A percentile compares a stretch with the other conserved stretches of the same genome.
Evolutionary conservation across 2,888 invertebrate genomes (phyloP).

Genomic region (Carterocephalus palaemon): DNA sequence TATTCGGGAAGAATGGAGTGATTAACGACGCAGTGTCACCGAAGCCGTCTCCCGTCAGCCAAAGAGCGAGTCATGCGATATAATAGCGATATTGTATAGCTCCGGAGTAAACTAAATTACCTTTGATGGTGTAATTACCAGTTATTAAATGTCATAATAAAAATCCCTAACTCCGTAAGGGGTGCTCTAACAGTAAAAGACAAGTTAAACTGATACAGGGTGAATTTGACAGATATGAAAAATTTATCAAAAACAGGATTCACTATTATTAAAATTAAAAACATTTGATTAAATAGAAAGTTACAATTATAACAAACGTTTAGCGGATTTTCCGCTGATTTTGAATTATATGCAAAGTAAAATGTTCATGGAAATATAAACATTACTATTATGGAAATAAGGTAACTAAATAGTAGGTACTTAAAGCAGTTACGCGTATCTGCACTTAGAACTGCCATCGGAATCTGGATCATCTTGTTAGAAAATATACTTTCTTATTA

Average conservation of each 20-base stretch:
- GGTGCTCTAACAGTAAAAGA: neutral
- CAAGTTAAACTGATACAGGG: too few relatives aligned
- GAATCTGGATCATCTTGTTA: slow-evolving; percentile 24
- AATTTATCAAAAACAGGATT: too few relatives aligned
- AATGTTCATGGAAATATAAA: slow-evolving; percentile 3
- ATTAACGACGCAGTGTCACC: slow-evolving; percentile 73
- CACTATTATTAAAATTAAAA: too few relatives aligned
- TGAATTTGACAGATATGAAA: too few relatives aligned
- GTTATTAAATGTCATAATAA: slow-evolving; percentile 46
- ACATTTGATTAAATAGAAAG: too few relatives aligned
- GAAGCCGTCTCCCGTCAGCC: slow-evolving; percentile 58
- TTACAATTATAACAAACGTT: too few relatives aligned
- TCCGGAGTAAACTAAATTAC: slow-evolving; percentile 66
- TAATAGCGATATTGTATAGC: slow-evolving; percentile 71
- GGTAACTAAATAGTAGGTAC: slow-evolving; percentile 22
- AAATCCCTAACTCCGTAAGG: slow-evolving; percentile 29
- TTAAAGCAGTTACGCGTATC: slow-evolving; percentile 23
- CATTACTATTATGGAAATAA: slow-evolving; percentile 21
- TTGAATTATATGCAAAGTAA: slow-evolving; percentile 5
- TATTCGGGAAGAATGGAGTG: slow-evolving; percentile 61
- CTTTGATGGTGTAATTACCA: slow-evolving; percentile 59
- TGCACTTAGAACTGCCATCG: slow-evolving; percentile 23
- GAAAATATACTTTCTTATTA: slow-evolving; percentile 23
- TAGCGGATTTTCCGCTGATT: too few relatives aligned
- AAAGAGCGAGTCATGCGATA: slow-evolving; percentile 69